Conservation (phyloP, 2,797 vertebrate genomes). For the Saxicola maurus region DNA sequence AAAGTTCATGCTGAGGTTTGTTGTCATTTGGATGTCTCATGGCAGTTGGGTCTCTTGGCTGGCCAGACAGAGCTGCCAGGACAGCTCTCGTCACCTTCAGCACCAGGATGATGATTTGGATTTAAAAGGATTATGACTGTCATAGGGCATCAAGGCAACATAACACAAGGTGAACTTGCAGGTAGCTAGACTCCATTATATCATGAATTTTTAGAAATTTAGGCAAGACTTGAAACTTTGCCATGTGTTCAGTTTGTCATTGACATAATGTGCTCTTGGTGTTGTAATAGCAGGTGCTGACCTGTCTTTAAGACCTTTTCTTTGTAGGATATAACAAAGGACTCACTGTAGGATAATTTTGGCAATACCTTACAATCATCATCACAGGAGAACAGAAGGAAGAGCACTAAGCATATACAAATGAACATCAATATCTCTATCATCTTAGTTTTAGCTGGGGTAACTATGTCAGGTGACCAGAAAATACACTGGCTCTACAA, state of each 20-base stretch:
- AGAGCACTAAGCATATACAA: not conserved
- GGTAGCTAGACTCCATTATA: not conserved
- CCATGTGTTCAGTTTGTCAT: not conserved
- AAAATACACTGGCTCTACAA: not conserved
- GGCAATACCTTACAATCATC: not conserved
- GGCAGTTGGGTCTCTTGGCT: not conserved
- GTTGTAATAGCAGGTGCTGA: not conserved
- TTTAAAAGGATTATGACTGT: not conserved
- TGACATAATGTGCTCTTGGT: not conserved
- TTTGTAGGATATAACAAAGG: not conserved
- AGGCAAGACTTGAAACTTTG: not conserved
- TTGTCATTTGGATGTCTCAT: not conserved
- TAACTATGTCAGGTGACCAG: not conserved
- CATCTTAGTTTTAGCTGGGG: not conserved
- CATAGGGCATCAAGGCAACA: not conserved
- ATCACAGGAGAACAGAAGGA: not conserved
- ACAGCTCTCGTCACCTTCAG: not conserved
- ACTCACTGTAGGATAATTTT: not conserved
- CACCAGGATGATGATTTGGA: not conserved
- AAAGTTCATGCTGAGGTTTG: not conserved
- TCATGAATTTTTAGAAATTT: not conserved
- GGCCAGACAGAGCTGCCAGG: constrained; percentile 24
- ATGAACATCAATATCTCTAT: not conserved
- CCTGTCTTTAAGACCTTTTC: not conserved
- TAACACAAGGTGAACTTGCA: not conserved